These are phyloP conservation scores for Holothuria glaberrima DNA, from an alignment of 35 echinoderm and acorn worm genomes.

Conservation along the genomic window DNA sequence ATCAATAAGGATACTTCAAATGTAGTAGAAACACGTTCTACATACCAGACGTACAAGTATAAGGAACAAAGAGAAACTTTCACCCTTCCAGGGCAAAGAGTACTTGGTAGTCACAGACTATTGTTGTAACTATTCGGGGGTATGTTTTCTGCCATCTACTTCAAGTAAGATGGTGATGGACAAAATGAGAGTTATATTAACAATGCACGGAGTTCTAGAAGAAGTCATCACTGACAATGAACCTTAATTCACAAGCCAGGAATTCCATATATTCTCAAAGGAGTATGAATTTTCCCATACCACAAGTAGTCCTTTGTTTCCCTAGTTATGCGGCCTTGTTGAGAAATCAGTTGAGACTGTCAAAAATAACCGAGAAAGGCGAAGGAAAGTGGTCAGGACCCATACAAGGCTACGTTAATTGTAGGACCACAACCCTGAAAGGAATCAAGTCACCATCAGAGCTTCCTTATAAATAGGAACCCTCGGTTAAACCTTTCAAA, in stretches of 20 bases:
- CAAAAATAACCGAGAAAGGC: constrained; percentile 52
- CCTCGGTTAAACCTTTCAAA: constrained; percentile 56
- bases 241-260: background rate
- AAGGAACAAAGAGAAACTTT: constrained; percentile 27
- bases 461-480: constrained; percentile 37
- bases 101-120: constrained; percentile 60
- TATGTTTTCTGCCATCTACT: constrained; percentile 6
- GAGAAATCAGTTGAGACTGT: constrained; percentile 52
- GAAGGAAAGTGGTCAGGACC: constrained; percentile 56
- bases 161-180: constrained; percentile 57
- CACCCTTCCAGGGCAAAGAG: constrained; percentile 14
- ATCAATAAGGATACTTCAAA: constrained; percentile 44
- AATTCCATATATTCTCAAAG: constrained; percentile 48
- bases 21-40: constrained; percentile 35
- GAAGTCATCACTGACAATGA: constrained; percentile 55
- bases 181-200: constrained; percentile 54
- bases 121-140: constrained; percentile 62
- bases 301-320: constrained; percentile 40
- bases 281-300: constrained; percentile 67
- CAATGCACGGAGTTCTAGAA: constrained; percentile 50
- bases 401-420: constrained; percentile 44
- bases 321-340: constrained; percentile 40
- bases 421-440: constrained; percentile 36
- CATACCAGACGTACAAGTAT: constrained; percentile 17
- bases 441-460: constrained; percentile 57